phyloP scores from a whole-genome alignment of 1,140 invertebrate genomes.

The Drosophila kohkoa region DNA sequence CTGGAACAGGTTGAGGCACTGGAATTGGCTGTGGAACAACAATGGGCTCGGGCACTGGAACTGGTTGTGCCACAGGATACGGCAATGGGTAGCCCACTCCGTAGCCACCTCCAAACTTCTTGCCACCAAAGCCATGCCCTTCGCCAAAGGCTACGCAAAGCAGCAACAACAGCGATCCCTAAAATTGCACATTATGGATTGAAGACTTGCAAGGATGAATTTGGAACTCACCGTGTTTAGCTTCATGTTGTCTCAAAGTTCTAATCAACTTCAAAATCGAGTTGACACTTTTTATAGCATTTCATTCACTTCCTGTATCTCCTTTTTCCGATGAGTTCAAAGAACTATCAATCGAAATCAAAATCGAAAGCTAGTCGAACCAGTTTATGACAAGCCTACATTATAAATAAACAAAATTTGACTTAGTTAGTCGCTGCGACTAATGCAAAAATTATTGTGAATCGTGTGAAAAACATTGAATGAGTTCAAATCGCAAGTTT shows the following conservation, averaged over 20 bases:
- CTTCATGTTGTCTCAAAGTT: constrained; percentile 52
- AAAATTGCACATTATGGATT: background rate
- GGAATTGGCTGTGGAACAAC: constrained; percentile 46
- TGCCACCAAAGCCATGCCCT: constrained; percentile 63
- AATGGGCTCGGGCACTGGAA: constrained; percentile 50
- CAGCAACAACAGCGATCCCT: constrained; percentile 37
- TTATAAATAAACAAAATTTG: constrained; percentile 51
- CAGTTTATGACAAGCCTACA: constrained; percentile 45
- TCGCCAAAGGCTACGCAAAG: constrained; percentile 23
- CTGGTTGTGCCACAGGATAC: constrained; percentile 62
- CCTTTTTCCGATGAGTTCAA: constrained; percentile 68
- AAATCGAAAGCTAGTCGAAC: constrained; percentile 50
- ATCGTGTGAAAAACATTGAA: constrained; percentile 76
- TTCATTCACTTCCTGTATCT: constrained; percentile 65
- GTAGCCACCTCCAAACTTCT: constrained; percentile 51
- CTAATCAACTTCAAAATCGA: constrained; percentile 42
- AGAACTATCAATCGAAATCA: constrained; percentile 50
- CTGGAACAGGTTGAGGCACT: constrained; percentile 40
- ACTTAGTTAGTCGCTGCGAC: constrained; percentile 64
- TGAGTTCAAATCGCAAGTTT: constrained; percentile 61
- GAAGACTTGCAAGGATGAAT: background rate
- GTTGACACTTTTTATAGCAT: constrained; percentile 63
- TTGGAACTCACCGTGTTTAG: constrained; percentile 52
- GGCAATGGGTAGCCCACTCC: constrained; percentile 56
- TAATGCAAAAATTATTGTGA: constrained; percentile 56